A percentile compares a stretch with the other conserved stretches of the same genome.
phyloP scores from a whole-genome alignment of 2,888 invertebrate species.

The Phorcus lineatus region DNA sequence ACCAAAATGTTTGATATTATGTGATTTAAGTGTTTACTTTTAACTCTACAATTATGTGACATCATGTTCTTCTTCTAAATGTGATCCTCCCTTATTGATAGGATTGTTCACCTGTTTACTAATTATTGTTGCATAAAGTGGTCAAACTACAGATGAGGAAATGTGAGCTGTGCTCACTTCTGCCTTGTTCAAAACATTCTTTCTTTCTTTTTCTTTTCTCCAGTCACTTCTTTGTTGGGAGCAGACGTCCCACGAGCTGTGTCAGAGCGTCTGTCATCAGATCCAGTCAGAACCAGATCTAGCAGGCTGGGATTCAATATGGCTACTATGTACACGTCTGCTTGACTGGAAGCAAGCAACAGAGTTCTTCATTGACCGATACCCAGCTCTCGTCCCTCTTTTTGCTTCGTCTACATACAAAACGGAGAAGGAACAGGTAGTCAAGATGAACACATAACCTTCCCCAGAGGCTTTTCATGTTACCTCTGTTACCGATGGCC shows the following conservation, averaged over 20 bases:
- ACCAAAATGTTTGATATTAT: too few species aligned
- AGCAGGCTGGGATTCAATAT: conserved; percentile 52
- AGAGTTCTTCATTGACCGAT: conserved; percentile 46
- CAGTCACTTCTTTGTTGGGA: conserved; percentile 56
- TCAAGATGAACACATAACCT: neutral
- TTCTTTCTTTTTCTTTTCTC: neutral
- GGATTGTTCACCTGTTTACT: too few species aligned
- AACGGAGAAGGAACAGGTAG: conserved; percentile 47
- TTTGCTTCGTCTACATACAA: conserved; percentile 51
- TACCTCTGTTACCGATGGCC: too few species aligned
- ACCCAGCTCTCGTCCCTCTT: conserved; percentile 46
- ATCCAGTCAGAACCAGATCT: conserved; percentile 22
- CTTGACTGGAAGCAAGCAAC: conserved; percentile 45
- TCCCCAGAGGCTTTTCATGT: too few species aligned
- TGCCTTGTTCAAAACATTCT: too few species aligned
- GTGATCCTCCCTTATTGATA: too few species aligned
- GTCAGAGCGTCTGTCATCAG: conserved; percentile 34
- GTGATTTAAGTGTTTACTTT: too few species aligned
- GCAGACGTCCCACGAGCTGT: conserved; percentile 34
- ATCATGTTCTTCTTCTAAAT: too few species aligned
- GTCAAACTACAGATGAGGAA: too few species aligned
- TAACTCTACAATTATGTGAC: too few species aligned
- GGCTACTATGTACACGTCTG: conserved; percentile 49
- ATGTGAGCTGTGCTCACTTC: too few species aligned
- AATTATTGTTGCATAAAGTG: too few species aligned